Percentiles rank a stretch among this genome's conserved stretches.
phyloP scores from a whole-genome alignment of 2,888 invertebrate species.

The Orthosia cruda region DNA sequence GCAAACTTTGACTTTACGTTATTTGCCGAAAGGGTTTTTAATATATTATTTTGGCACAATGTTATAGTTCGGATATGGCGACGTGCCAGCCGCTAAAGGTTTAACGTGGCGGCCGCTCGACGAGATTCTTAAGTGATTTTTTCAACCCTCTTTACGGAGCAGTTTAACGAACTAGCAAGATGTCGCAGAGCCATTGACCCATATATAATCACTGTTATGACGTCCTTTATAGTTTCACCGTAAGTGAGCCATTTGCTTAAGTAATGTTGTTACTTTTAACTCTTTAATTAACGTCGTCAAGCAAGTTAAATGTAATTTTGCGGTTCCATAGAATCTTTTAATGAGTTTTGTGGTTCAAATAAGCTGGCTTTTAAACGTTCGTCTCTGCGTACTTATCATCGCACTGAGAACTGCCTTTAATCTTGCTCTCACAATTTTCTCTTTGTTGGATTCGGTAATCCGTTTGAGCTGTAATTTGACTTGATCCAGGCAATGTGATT shows the following conservation, averaged over 20 bases:
- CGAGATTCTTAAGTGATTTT: conserved; percentile 89
- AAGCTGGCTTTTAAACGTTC: neutral
- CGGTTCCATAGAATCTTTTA: conserved; percentile 56
- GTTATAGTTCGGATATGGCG: conserved; percentile 83
- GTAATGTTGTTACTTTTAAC: conserved; percentile 72
- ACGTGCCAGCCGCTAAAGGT: conserved; percentile 87
- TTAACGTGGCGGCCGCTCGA: conserved; percentile 84
- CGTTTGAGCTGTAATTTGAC: conserved; percentile 64
- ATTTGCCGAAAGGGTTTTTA: conserved; percentile 86
- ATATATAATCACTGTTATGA: conserved; percentile 86
- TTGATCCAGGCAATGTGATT: conserved; percentile 63
- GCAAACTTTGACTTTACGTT: conserved; percentile 84
- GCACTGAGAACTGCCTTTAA: conserved; percentile 36
- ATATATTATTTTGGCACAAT: conserved; percentile 90
- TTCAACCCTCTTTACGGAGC: conserved; percentile 82
- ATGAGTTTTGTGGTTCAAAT: conserved; percentile 49
- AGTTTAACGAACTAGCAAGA: conserved; percentile 89
- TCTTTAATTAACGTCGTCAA: conserved; percentile 64
- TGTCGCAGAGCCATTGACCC: conserved; percentile 86
- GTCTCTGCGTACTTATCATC: conserved; percentile 35
- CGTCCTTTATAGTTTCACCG: conserved; percentile 80
- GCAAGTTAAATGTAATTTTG: conserved; percentile 67
- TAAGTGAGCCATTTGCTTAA: conserved; percentile 80
- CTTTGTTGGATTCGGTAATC: conserved; percentile 62
- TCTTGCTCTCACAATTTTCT: conserved; percentile 50